A percentile compares a stretch with the other conserved stretches of the same genome.
These are phyloP conservation scores for Caiman crocodilus DNA, from an alignment of 2,797 vertebrate genomes.

Conservation along the genomic window DNA sequence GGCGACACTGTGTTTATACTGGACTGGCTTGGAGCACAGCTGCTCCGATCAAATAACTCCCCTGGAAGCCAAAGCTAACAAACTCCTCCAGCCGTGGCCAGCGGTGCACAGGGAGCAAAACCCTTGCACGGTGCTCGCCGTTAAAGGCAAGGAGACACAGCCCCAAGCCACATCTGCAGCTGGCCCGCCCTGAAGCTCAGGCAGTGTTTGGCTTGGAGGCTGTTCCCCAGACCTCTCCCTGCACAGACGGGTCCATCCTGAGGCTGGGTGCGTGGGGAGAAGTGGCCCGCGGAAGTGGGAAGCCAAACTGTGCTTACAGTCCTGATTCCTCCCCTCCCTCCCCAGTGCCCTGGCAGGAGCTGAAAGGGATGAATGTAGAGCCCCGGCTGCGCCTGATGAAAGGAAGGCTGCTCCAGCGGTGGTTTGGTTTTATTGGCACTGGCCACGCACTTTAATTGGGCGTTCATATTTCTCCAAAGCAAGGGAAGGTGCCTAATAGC, in stretches of 20 bases:
- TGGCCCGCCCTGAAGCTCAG: background rate
- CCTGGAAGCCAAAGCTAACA: background rate
- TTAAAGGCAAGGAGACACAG: background rate
- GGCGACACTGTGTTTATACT: slow-evolving; percentile 25
- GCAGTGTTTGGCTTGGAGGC: background rate
- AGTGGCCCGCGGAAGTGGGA: background rate
- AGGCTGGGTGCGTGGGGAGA: background rate
- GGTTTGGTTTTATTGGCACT: background rate
- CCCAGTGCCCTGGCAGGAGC: background rate
- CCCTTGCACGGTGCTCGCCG: too few relatives aligned
- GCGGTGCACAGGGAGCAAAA: background rate
- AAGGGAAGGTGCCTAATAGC: background rate
- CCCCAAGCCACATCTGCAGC: background rate
- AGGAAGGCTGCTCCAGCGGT: background rate
- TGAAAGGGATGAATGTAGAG: background rate
- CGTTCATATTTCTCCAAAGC: background rate
- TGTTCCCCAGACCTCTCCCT: background rate
- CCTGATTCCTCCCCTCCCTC: background rate
- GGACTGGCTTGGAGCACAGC: background rate
- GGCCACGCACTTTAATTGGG: background rate
- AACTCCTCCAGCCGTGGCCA: accelerated
- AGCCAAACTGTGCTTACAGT: background rate
- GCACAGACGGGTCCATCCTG: background rate
- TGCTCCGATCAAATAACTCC: background rate
- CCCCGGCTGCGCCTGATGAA: background rate